These are phyloP conservation scores for Apogon talboti DNA, from an alignment of 2,797 vertebrate genomes.

Conservation along the genomic window DNA sequence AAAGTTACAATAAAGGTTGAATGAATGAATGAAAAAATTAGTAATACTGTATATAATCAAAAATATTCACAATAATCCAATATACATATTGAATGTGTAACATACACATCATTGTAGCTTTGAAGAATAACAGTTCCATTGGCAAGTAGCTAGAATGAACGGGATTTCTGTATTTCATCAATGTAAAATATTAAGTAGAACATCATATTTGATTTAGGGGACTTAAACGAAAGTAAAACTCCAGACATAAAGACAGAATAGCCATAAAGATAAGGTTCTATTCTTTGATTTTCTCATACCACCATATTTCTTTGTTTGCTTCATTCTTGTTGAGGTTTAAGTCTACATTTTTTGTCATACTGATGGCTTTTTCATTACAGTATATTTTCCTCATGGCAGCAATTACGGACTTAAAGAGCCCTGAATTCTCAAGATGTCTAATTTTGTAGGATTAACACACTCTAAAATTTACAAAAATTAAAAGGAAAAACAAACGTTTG, in stretches of 20 bases:
- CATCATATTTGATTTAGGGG: too few species aligned
- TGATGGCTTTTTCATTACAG: constrained; percentile 31
- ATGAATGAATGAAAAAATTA: too few species aligned
- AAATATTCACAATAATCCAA: too few species aligned
- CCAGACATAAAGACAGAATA: background rate
- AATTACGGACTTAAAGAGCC: constrained; percentile 11
- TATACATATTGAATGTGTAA: too few species aligned
- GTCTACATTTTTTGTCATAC: constrained; percentile 6
- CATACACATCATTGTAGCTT: too few species aligned
- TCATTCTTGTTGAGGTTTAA: constrained; percentile 21
- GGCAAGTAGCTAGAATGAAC: too few species aligned
- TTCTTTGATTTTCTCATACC: constrained; percentile 15
- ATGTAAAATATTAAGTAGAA: too few species aligned
- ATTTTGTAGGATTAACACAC: constrained; percentile 15
- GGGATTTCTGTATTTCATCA: too few species aligned
- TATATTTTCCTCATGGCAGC: constrained; percentile 11
- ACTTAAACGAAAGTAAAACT: background rate
- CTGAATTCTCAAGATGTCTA: constrained; percentile 14
- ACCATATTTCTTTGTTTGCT: constrained; percentile 4
- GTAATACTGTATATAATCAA: too few species aligned
- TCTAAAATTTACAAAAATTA: constrained; percentile 17
- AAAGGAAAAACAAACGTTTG: constrained; percentile 25
- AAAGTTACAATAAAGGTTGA: too few species aligned
- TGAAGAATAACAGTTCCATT: too few species aligned
- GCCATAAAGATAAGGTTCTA: background rate